Conservation (phyloP, 2,888 invertebrate genomes). For the Ganaspis brasiliensis region DNA sequence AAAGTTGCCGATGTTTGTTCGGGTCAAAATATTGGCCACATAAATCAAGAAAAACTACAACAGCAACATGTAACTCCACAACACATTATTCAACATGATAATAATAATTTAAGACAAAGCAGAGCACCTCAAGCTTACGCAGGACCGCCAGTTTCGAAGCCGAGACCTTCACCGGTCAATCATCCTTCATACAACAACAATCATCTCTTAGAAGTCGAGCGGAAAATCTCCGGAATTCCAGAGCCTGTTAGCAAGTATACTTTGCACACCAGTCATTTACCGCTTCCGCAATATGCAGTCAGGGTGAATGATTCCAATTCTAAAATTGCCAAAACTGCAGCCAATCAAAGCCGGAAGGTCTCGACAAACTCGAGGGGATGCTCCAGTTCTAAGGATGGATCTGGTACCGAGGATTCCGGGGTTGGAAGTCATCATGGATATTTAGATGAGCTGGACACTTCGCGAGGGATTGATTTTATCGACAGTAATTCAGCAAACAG, state of each 20-base stretch:
- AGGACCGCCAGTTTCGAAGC: conserved; percentile 75
- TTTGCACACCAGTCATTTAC: conserved; percentile 87
- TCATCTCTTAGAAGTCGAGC: conserved; percentile 51
- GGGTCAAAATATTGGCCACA: conserved; percentile 80
- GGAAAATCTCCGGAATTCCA: conserved; percentile 68
- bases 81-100: conserved; percentile 65
- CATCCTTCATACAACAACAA: conserved; percentile 64
- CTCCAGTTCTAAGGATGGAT: conserved; percentile 83
- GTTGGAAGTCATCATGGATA: conserved; percentile 81
- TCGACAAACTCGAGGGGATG: conserved; percentile 82
- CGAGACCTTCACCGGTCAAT: conserved; percentile 80
- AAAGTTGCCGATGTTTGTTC: conserved; percentile 85
- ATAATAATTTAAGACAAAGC: conserved; percentile 64
- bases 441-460: conserved; percentile 71
- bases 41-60: conserved; percentile 81
- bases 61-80: conserved; percentile 64
- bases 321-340: conserved; percentile 88
- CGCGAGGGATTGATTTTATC: conserved; percentile 74
- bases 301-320: conserved; percentile 83
- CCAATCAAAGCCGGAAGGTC: conserved; percentile 87
- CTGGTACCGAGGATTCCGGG: conserved; percentile 86
- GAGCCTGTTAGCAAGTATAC: conserved; percentile 83
- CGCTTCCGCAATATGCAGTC: conserved; percentile 87
- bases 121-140: conserved; percentile 64
- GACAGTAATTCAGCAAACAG: conserved; percentile 76